Evolutionary conservation across 1,140 invertebrate genomes (phyloP).

Genomic region (Drosophila carrolli): DNA sequence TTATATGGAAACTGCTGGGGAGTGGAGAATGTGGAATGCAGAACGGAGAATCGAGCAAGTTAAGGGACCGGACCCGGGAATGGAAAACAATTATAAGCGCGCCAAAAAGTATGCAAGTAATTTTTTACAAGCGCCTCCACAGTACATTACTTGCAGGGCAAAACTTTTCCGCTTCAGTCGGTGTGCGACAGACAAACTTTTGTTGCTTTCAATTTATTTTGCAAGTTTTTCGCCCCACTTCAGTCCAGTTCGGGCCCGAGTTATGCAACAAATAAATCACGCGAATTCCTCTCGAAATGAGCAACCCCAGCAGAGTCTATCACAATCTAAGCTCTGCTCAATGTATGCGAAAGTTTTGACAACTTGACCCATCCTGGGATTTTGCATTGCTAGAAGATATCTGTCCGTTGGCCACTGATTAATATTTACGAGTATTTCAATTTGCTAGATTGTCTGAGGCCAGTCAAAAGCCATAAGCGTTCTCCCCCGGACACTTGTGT

Average conservation of each 20-base stretch:
- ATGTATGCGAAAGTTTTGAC: constrained; percentile 38
- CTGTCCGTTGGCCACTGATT: constrained; percentile 53
- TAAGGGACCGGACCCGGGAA: constrained; percentile 27
- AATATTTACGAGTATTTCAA: constrained; percentile 75
- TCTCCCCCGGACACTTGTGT: constrained; percentile 36
- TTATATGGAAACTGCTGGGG: constrained; percentile 47
- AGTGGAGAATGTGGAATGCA: not conserved
- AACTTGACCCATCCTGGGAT: constrained; percentile 31
- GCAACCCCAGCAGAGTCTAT: constrained; percentile 49
- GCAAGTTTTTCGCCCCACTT: constrained; percentile 40
- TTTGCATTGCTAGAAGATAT: constrained; percentile 10
- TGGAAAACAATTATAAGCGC: constrained; percentile 78
- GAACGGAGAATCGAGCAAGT: not conserved
- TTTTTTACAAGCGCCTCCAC: constrained; percentile 52
- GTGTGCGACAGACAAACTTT: constrained; percentile 66
- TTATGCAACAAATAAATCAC: constrained; percentile 80
- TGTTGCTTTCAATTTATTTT: constrained; percentile 77
- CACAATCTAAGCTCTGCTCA: constrained; percentile 53
- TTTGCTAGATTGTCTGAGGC: constrained; percentile 57
- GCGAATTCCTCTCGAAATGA: constrained; percentile 60
- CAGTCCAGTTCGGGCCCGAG: constrained; percentile 31
- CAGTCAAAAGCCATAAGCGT: constrained; percentile 64
- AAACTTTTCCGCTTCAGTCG: constrained; percentile 50
- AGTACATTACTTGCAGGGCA: constrained; percentile 60
- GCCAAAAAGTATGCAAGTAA: constrained; percentile 75